Evolutionary conservation across 2,113 vertebrate genomes (phyloP).

Genomic region (Petrocephalus microphthalmus): DNA sequence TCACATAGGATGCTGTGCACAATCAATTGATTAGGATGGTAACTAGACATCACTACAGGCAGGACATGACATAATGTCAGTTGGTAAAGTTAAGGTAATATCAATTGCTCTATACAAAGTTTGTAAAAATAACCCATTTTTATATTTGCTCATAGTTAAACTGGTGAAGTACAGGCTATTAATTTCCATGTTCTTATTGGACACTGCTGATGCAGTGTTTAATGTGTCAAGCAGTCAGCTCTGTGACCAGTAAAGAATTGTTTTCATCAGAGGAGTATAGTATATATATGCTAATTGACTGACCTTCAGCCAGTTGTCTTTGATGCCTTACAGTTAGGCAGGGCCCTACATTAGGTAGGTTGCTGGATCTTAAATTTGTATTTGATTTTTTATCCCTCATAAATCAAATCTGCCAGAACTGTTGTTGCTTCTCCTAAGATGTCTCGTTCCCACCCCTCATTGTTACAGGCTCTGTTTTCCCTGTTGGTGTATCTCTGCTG

Average conservation of each 20-base stretch:
- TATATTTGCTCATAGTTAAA: too few relatives aligned
- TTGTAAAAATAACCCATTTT: too few relatives aligned
- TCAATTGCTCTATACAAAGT: too few relatives aligned
- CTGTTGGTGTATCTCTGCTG: background rate
- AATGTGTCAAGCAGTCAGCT: background rate
- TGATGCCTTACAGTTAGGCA: background rate
- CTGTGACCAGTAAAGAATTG: background rate
- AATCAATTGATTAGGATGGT: too few relatives aligned
- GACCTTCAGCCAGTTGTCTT: background rate
- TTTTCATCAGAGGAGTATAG: background rate
- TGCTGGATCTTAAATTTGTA: background rate
- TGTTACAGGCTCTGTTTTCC: background rate
- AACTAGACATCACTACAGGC: too few relatives aligned
- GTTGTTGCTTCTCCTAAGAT: background rate
- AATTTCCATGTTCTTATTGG: background rate
- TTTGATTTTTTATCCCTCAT: background rate
- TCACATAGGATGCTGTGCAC: too few relatives aligned
- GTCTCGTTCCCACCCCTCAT: background rate
- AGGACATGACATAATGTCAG: too few relatives aligned
- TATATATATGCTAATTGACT: background rate
- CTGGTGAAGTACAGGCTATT: too few relatives aligned
- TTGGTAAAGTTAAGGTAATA: too few relatives aligned
- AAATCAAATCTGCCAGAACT: background rate
- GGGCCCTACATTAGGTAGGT: background rate
- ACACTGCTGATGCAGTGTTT: background rate